phyloP scores from a whole-genome alignment of 1,140 invertebrate species.

The Pseudomyrmex cubaensis region DNA sequence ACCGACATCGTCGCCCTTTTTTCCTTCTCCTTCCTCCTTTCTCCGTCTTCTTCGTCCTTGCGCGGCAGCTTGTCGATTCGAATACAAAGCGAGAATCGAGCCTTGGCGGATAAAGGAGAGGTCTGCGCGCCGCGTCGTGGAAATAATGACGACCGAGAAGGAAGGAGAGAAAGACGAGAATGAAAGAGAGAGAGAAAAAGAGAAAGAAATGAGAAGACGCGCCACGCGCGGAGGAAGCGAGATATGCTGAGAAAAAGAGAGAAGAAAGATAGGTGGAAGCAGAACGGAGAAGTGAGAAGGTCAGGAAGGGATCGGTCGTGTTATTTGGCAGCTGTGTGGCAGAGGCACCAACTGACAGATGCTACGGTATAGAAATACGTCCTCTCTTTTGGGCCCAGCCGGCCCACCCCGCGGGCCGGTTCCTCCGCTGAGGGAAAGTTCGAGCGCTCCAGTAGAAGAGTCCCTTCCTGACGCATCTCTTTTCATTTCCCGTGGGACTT shows the following conservation, averaged over 20 bases:
- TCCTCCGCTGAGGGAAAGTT: conserved; percentile 54
- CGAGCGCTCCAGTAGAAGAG: conserved; percentile 20
- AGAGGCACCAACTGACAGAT: conserved; percentile 78
- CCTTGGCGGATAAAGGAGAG: conserved; percentile 67
- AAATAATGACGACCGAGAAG: conserved; percentile 67
- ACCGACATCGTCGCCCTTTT: conserved; percentile 25
- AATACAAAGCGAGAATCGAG: conserved; percentile 75
- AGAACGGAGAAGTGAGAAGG: conserved; percentile 60
- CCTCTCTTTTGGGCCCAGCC: conserved; percentile 69
- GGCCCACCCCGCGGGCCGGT: conserved; percentile 60
- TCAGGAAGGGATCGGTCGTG: conserved; percentile 77
- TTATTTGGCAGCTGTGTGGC: conserved; percentile 84
- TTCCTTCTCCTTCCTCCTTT: neutral
- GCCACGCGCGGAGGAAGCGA: conserved; percentile 27
- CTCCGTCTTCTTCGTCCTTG: conserved; percentile 25
- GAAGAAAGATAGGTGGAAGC: conserved; percentile 58
- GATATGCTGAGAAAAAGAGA: conserved; percentile 41
- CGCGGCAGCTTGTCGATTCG: conserved; percentile 75
- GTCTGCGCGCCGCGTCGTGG: conserved; percentile 50
- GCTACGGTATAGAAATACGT: conserved; percentile 79
- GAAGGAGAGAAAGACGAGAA: conserved; percentile 18
- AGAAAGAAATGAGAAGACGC: conserved; percentile 51
- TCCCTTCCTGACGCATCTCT: conserved; percentile 16
- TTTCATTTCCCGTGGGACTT: conserved; percentile 51
- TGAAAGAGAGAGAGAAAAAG: conserved; percentile 37